phyloP scores from a whole-genome alignment of 2,888 invertebrate genomes.

The Papilio protenor region DNA sequence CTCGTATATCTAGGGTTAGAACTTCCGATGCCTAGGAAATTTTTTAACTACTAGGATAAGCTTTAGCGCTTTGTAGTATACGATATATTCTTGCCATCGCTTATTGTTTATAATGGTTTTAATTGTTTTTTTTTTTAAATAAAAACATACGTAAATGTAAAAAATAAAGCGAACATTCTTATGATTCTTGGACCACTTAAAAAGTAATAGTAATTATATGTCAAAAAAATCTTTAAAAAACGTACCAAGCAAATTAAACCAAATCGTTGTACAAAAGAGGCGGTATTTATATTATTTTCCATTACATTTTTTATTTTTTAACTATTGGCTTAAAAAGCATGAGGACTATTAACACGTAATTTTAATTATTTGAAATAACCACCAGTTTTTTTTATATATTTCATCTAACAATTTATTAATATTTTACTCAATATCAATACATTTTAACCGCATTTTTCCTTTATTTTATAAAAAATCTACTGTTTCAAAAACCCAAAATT shows the following conservation, averaged over 20 bases:
- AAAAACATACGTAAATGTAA: not conserved
- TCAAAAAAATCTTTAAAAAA: not conserved
- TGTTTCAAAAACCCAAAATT: not conserved
- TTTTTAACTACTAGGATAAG: slow-evolving; percentile 7
- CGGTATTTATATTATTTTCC: slow-evolving; percentile 25
- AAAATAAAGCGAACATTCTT: slow-evolving; percentile 41
- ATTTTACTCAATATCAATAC: not conserved
- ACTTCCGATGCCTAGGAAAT: slow-evolving; percentile 22
- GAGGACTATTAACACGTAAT: not conserved
- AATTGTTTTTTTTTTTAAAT: not conserved
- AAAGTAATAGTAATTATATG: too few relatives aligned
- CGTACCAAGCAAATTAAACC: not conserved
- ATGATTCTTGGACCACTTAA: slow-evolving; percentile 54
- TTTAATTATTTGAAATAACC: not conserved
- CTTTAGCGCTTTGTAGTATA: slow-evolving; percentile 41
- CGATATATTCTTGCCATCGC: slow-evolving; percentile 45
- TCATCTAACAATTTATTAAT: not conserved
- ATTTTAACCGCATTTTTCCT: not conserved
- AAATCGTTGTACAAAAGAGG: slow-evolving; percentile 22
- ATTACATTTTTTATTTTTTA: not conserved
- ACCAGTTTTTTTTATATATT: not conserved
- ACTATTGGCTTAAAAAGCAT: slow-evolving; percentile 6
- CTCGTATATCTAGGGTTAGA: slow-evolving; percentile 22
- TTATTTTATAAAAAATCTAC: not conserved
- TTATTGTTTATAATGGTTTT: not conserved